Conservation (phyloP, 1,140 invertebrate species). For the Dendroctonus ponderosae region DNA sequence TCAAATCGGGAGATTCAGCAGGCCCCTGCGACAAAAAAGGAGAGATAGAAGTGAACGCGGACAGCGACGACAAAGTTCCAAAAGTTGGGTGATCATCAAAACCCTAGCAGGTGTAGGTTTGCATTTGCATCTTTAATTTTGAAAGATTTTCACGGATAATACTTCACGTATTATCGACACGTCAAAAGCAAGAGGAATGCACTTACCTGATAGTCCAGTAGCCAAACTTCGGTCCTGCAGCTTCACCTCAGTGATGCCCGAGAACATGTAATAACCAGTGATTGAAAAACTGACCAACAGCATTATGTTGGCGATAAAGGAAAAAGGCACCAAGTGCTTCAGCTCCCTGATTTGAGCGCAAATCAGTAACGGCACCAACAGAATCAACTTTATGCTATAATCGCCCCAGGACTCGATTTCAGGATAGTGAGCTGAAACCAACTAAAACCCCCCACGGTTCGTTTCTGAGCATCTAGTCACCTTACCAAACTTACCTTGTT, state of each 20-base stretch:
- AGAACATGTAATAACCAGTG: constrained; percentile 72
- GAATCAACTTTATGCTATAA: constrained; percentile 57
- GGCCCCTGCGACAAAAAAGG: no score
- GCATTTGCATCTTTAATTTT: no score
- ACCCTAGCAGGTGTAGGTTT: no score
- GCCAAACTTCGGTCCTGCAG: constrained; percentile 33
- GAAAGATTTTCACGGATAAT: not conserved
- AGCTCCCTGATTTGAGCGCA: constrained; percentile 68
- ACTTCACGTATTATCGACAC: no score
- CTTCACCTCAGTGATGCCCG: constrained; percentile 51
- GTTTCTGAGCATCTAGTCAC: not conserved
- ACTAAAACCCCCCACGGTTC: not conserved
- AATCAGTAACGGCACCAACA: constrained; percentile 59
- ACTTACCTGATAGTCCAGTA: constrained; percentile 23
- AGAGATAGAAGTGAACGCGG: no score
- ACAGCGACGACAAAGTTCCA: no score
- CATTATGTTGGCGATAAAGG: constrained; percentile 67
- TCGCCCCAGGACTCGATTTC: constrained; percentile 18
- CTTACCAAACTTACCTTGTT: constrained; percentile 58
- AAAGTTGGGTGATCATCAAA: no score
- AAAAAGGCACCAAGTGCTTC: constrained; percentile 74
- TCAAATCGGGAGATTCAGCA: no score
- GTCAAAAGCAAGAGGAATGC: constrained; percentile 4
- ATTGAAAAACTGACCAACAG: constrained; percentile 67
- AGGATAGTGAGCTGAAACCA: constrained; percentile 12